phyloP scores from a whole-genome alignment of 2,113 vertebrate genomes.

The Edolisoma coerulescens region DNA sequence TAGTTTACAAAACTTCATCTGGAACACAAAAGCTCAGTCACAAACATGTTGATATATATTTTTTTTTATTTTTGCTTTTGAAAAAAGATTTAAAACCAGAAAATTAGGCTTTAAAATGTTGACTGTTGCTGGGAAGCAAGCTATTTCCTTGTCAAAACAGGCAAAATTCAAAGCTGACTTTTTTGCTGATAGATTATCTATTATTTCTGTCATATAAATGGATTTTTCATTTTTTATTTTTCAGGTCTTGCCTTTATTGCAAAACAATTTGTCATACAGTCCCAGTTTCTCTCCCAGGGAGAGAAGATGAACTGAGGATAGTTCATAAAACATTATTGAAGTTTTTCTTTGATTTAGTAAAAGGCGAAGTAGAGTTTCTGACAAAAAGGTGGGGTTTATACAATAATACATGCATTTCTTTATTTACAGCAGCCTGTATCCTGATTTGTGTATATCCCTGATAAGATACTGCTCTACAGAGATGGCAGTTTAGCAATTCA shows the following conservation, averaged over 20 bases:
- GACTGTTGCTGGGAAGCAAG: neutral
- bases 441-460: neutral
- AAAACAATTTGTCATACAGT: conserved; percentile 80
- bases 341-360: conserved; percentile 82
- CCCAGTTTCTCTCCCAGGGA: conserved; percentile 63
- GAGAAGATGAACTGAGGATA: conserved; percentile 68
- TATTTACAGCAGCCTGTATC: neutral
- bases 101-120: neutral
- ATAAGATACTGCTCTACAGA: neutral
- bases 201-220: neutral
- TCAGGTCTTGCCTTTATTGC: conserved; percentile 75
- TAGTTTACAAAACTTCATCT: neutral
- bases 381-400: conserved; percentile 74
- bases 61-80: neutral
- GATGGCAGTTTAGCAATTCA: neutral
- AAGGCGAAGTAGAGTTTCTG: conserved; percentile 82
- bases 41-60: neutral
- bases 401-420: neutral
- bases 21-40: neutral
- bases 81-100: neutral
- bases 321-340: conserved; percentile 79
- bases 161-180: neutral
- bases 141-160: neutral
- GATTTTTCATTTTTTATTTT: conserved; percentile 31
- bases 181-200: neutral